These are phyloP conservation scores for Mesochorus sp. DNA, from an alignment of 2,888 invertebrate species.

Conservation along the genomic window DNA sequence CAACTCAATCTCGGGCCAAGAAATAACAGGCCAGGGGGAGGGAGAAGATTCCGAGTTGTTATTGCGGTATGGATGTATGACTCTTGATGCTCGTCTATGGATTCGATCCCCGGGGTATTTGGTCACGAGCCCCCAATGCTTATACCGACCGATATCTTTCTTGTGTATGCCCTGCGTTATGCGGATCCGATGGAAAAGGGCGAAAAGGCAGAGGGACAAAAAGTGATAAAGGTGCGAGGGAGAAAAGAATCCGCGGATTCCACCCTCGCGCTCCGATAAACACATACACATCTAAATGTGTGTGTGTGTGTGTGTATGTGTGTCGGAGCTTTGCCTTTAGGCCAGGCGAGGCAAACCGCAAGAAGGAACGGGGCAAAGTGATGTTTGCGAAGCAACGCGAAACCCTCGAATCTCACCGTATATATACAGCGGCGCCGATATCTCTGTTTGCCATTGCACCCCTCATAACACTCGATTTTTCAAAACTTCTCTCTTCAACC, in stretches of 20 bases:
- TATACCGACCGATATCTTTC: not conserved
- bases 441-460: slow-evolving; percentile 67
- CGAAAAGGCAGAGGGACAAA: slow-evolving; percentile 61
- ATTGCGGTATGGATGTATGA: slow-evolving; percentile 39
- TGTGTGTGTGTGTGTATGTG: slow-evolving; percentile 13
- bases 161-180: slow-evolving; percentile 48
- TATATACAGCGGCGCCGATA: slow-evolving; percentile 64
- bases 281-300: not conserved
- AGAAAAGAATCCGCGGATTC: slow-evolving; percentile 23
- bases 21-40: not conserved
- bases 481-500: slow-evolving; percentile 44
- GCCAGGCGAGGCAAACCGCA: slow-evolving; percentile 52
- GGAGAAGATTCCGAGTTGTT: slow-evolving; percentile 23
- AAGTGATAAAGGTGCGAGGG: slow-evolving; percentile 64
- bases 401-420: slow-evolving; percentile 70
- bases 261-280: not conserved
- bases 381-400: slow-evolving; percentile 81
- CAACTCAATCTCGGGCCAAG: no score
- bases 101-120: slow-evolving; percentile 47
- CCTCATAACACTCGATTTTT: slow-evolving; percentile 66
- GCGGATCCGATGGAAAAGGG: slow-evolving; percentile 53
- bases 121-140: slow-evolving; percentile 1
- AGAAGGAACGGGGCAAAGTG: slow-evolving; percentile 60
- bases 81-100: slow-evolving; percentile 24
- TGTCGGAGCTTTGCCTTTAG: slow-evolving; percentile 39